These are phyloP conservation scores for Enteromius fasciolatus DNA, from an alignment of 2,797 vertebrate species.

Conservation along the genomic window DNA sequence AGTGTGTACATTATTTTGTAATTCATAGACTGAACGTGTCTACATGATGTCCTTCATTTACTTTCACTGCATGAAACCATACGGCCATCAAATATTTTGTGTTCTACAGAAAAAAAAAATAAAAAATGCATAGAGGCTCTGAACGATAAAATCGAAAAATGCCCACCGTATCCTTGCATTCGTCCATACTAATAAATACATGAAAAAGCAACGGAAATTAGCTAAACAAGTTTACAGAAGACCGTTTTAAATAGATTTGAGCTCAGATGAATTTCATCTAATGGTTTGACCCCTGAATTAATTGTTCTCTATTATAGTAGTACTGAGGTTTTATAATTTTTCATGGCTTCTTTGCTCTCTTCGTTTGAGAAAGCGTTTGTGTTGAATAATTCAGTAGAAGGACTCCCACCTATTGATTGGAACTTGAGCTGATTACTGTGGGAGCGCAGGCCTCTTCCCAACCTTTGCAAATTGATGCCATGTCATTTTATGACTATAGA, in stretches of 20 bases:
- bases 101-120: neutral
- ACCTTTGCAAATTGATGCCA: constrained; percentile 52
- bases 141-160: neutral
- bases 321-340: constrained; percentile 39
- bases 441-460: constrained; percentile 41
- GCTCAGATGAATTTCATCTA: constrained; percentile 30
- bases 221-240: neutral
- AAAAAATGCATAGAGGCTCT: neutral
- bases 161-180: neutral
- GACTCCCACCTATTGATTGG: constrained; percentile 62
- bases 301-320: constrained; percentile 44
- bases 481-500: constrained; percentile 53
- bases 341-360: constrained; percentile 58
- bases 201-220: neutral
- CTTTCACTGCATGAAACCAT: neutral
- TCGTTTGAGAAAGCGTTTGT: constrained; percentile 57
- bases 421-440: constrained; percentile 62
- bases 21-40: neutral
- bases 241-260: constrained; percentile 22
- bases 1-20: neutral
- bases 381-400: constrained; percentile 71
- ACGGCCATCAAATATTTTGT: neutral
- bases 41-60: neutral
- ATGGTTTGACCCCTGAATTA: constrained; percentile 37
- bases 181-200: neutral